Percentiles rank a stretch among this genome's conserved stretches.
These are phyloP conservation scores for Chelonia mydas DNA, from an alignment of 2,797 vertebrate genomes.

Conservation along the genomic window DNA sequence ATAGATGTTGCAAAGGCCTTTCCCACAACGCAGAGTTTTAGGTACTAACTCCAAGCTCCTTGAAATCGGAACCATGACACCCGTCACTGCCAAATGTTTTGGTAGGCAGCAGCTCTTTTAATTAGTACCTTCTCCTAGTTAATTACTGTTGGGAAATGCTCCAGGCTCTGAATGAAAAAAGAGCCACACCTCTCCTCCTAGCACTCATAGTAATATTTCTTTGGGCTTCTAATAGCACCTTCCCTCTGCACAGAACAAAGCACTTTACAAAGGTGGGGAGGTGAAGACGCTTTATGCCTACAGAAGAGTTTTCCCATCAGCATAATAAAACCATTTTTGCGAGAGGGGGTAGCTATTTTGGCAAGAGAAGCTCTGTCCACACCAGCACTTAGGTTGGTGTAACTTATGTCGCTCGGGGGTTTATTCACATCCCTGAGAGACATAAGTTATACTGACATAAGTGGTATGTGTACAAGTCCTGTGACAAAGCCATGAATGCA, in stretches of 20 bases:
- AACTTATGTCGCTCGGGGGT: no score
- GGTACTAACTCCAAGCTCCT: background rate
- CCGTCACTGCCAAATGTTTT: slow-evolving; percentile 40
- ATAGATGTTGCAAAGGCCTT: background rate
- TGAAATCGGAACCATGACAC: background rate
- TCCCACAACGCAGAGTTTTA: background rate
- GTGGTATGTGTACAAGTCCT: background rate
- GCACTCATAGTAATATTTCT: background rate
- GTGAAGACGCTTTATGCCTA: background rate
- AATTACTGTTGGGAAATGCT: slow-evolving; percentile 67
- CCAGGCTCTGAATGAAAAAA: slow-evolving; percentile 57
- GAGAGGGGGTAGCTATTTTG: accelerated
- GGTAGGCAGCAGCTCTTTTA: slow-evolving; percentile 53
- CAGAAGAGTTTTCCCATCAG: background rate
- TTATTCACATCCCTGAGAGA: background rate
- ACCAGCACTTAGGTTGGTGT: background rate
- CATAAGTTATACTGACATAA: background rate
- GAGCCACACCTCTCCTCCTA: slow-evolving; percentile 26
- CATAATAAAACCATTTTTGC: background rate
- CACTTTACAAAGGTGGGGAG: background rate
- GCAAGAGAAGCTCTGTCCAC: background rate
- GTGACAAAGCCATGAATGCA: background rate
- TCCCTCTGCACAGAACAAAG: background rate
- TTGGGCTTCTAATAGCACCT: background rate
- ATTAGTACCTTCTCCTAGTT: slow-evolving; percentile 61